Evolutionary conservation across 2,888 invertebrate species (phyloP).

Genomic region (Sinelater perroti): DNA sequence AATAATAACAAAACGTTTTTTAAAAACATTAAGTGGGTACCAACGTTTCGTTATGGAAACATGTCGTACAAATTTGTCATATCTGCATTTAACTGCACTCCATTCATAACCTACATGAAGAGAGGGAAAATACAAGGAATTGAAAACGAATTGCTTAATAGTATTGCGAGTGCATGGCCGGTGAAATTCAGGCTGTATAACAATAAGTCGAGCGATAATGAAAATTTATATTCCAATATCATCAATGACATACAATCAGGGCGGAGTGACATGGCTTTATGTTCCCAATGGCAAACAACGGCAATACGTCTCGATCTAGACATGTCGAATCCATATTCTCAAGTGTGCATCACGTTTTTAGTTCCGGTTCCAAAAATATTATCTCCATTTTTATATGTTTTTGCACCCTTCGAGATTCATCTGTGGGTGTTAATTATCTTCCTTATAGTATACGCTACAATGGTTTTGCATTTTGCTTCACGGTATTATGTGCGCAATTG

Average conservation of each 20-base stretch:
- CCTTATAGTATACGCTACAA: background rate
- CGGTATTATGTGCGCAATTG: background rate
- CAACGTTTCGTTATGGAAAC: background rate
- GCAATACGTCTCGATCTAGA: background rate
- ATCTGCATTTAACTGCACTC: slow-evolving; percentile 12
- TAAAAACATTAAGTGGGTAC: background rate
- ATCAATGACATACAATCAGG: background rate
- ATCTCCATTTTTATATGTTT: slow-evolving; percentile 14
- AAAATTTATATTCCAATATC: background rate
- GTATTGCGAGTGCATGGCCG: slow-evolving; percentile 12
- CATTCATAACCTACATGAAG: slow-evolving; percentile 6
- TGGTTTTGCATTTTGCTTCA: slow-evolving; percentile 4
- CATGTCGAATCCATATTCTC: slow-evolving; percentile 31
- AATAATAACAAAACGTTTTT: background rate
- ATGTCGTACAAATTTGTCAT: background rate
- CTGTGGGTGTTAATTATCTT: slow-evolving; percentile 24
- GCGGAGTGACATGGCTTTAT: slow-evolving; percentile 4
- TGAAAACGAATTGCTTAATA: slow-evolving; percentile 21
- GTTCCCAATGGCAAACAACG: slow-evolving; percentile 13
- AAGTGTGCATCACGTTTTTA: slow-evolving; percentile 40
- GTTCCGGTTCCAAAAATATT: slow-evolving; percentile 38
- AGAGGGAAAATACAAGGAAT: slow-evolving; percentile 21
- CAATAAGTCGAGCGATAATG: background rate
- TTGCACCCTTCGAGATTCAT: slow-evolving; percentile 19
- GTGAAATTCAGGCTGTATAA: slow-evolving; percentile 2